These are phyloP conservation scores for Limenitis camilla DNA, from an alignment of 2,888 invertebrate genomes.

Conservation along the genomic window DNA sequence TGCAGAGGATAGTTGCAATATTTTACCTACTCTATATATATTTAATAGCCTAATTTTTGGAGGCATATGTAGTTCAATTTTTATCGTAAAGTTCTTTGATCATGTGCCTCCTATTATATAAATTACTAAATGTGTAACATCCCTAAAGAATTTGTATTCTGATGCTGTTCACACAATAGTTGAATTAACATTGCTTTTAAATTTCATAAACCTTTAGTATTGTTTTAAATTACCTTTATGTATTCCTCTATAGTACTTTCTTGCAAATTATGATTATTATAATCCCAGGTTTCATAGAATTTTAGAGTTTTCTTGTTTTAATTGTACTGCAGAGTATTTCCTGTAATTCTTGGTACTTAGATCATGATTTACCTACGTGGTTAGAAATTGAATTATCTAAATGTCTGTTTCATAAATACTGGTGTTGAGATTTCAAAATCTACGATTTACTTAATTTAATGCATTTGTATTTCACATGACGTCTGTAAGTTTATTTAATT, in stretches of 20 bases:
- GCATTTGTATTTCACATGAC: too few relatives aligned
- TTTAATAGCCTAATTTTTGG: conserved; percentile 33
- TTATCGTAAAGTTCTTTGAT: too few relatives aligned
- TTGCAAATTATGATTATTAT: not conserved
- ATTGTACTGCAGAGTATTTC: too few relatives aligned
- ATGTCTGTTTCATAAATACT: not conserved
- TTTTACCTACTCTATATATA: not conserved
- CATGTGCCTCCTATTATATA: too few relatives aligned
- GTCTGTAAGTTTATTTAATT: too few relatives aligned
- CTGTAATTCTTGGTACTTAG: too few relatives aligned
- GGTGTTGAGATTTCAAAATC: not conserved
- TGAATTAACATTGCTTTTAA: conserved; percentile 29
- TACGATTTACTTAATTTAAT: too few relatives aligned
- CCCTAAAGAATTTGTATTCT: too few relatives aligned
- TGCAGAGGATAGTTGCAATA: not conserved
- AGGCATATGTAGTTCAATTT: conserved; percentile 28
- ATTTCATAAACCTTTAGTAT: conserved; percentile 20
- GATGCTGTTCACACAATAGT: conserved; percentile 24
- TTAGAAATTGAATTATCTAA: not conserved
- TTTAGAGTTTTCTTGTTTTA: not conserved
- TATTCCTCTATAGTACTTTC: conserved; percentile 1
- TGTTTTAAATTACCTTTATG: conserved; percentile 9
- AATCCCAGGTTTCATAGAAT: not conserved
- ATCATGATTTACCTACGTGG: not conserved
- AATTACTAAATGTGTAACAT: too few relatives aligned